Base-by-base conservation (phyloP, 1,140 invertebrate species). In the Laodelphax striatellus region DNA sequence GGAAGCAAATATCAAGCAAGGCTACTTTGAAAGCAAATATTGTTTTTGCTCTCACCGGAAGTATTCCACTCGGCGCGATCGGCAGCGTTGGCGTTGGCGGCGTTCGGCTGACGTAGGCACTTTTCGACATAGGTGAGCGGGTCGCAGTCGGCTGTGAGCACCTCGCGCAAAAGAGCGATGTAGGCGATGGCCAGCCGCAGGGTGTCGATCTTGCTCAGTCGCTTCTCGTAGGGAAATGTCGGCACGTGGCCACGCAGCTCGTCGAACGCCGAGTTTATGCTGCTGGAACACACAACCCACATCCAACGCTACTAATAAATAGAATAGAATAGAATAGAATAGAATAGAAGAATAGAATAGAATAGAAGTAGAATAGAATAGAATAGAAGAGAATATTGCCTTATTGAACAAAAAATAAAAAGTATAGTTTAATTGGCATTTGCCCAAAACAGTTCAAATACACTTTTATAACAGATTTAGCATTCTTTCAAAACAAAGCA, bases 191-290 rank as follows among this genome's bases (percentile, higher is more conserved):
- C 94, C 57, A 98, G 75, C 3, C 94, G 82, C 1, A 98, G 77
- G 0, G 95, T 98, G 76, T 98, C 95, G 63, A 98, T 97, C 77
- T 98, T 98, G 62, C 93, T 96, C 2, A 98, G 79, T 4, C 96
- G 78, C 72, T 98, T 98, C 76, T 99, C 96, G 70, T 97, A 99
- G 0, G 96, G 96, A 75, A 99, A 98, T 46, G 95, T 98, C 31
- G 96, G 96, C 61, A 99, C 94, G 75, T 97, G 92, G 59, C 90
- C 86, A 55, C 92, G 80, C 64, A 95, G 81, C 73, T 94, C 90
- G 77, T 97, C 93, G 81, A 98, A 98, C 72, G 94, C 95, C 74
- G 92, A 93, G 85, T 98, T 98, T 79, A 98, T 97, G 84, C 92
- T 97, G 85, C 88, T 90, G 86, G 83, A 78, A 77, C 72, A 38